Evolutionary conservation across 2,113 vertebrate species (phyloP).

Genomic region (Epinephelus lanceolatus): DNA sequence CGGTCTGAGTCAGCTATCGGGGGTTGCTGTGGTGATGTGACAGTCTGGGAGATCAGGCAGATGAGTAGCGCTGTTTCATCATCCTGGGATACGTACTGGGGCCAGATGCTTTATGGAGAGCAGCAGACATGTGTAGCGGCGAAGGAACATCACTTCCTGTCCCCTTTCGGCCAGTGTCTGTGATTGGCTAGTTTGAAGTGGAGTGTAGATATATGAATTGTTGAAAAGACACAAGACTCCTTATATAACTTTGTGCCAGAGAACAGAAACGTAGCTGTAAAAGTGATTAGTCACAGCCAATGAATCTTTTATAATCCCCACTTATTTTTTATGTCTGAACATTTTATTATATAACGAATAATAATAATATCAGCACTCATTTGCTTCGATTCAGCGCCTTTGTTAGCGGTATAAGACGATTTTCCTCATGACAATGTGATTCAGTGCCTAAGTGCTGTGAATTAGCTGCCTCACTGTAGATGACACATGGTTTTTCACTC

Average conservation of each 20-base stretch:
- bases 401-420: not conserved
- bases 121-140: constrained; percentile 30
- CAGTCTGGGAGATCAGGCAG: constrained; percentile 24
- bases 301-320: not conserved
- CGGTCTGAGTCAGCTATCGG: constrained; percentile 48
- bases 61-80: constrained; percentile 74
- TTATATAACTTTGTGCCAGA: constrained; percentile 9
- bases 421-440: constrained; percentile 9
- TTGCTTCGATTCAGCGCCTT: not conserved
- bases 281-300: constrained; percentile 33
- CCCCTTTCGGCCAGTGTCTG: not conserved
- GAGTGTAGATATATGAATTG: constrained; percentile 55
- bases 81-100: constrained; percentile 39
- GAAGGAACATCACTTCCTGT: constrained; percentile 57
- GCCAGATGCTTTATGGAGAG: constrained; percentile 61
- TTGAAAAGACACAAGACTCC: constrained; percentile 15
- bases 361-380: constrained; percentile 1
- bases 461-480: not conserved
- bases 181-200: constrained; percentile 53
- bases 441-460: not conserved
- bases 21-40: constrained; percentile 12
- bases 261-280: not conserved
- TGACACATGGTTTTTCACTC: constrained; percentile 18
- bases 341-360: not conserved
- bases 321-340: constrained; percentile 3